Base-by-base conservation (phyloP, 2,888 invertebrate genomes). In the Yponomeuta plumbellus region DNA sequence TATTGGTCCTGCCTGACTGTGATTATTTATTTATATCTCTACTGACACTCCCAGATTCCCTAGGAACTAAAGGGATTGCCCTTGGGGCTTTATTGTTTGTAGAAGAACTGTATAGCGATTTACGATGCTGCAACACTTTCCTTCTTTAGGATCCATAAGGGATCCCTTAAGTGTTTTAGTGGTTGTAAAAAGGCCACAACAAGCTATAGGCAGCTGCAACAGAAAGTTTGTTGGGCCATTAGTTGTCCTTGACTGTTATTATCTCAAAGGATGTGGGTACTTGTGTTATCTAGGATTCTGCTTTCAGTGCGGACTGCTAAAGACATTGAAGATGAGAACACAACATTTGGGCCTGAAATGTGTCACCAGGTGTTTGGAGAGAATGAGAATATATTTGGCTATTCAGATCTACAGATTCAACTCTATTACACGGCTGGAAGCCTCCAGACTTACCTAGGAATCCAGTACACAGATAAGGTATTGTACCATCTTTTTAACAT, bases 291-390 rank as follows among this genome's bases (percentile, higher is more conserved):
- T 13, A 17, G 8, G 34, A 17, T 44, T 44, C 44, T 23, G 26
- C 13, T 80, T 84, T 64, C 76, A 93, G 94, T 96, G 65, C 92
- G 95, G 66, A 84, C 86, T 68, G 83, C 88, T 23, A 83, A 92
- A 56, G 96, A 96, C 80, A 80, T 96, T 52, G 92, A 94, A 69
- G 92, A 95, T 82, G 93, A 94, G 44, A 86, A 90, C 1, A 82
- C 87, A 11, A 87, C 90, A 52, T 97, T 97, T 78, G 91, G 93
- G 56, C 97, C 98, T 0, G 94, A 95, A 67, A 97, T 98, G 96
- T 96, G 97, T 66, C 97, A 98, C 91, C 98, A 98, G 86, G 94
- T 98, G 67, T 98, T 97, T 84, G 97, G 97, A 6, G 96, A 97
- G 72, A 94, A 94, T 76, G 99, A 99, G 88, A 96, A 94, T 69